Evolutionary conservation across 2,888 invertebrate species (phyloP), one percentile per base, ranked within the genome.

Genomic region (Drosophila villosipedis): DNA sequence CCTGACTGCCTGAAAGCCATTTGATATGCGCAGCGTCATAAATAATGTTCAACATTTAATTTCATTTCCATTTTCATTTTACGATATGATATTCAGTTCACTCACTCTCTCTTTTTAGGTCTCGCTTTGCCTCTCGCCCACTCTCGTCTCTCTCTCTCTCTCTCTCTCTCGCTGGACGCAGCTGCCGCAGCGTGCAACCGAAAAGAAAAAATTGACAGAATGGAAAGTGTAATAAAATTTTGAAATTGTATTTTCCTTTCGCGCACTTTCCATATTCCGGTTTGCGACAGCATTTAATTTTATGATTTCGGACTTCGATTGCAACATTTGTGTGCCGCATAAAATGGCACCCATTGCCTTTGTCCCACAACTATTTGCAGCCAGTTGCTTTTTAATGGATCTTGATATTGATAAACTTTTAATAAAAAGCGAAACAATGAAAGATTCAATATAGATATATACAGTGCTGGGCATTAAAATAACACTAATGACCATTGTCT

Each of bases 51-150:
- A 86, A 78, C 88, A 82, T 90, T 89, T 89, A 90, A 89, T 89
- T 89, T 89, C 90, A 90, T 90, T 90, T 88, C 90, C 90, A 90
- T 90, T 88, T 88, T 82, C 84, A 88, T 90, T 88, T 88, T 86
- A 90, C 88, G 90, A 85, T 87, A 82, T 80, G 88, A 85, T 86
- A 84, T 88, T 80, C 82, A 57, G 66, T 57, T 25, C 41, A 53
- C 52, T 77, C 65, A 41, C 68, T 43, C 53, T 49, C 67, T 35
- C 68, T 35, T n/a, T 41, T 16, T 16, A 4, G 2, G 2, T 25
- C 52, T 77, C 65, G 33, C 43, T 35, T 14, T 16, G 41, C n/a
- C n/a, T n/a, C 47, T 59, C 50, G 39, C 39, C 9, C 25, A 37
- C 41, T 22, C 33, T 7, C 28, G 0, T 16, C n/a, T 28, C 41